Percentiles rank a stretch among this genome's conserved stretches.
phyloP scores from a whole-genome alignment of 2,113 vertebrate genomes.

The Enhydra lutris region DNA sequence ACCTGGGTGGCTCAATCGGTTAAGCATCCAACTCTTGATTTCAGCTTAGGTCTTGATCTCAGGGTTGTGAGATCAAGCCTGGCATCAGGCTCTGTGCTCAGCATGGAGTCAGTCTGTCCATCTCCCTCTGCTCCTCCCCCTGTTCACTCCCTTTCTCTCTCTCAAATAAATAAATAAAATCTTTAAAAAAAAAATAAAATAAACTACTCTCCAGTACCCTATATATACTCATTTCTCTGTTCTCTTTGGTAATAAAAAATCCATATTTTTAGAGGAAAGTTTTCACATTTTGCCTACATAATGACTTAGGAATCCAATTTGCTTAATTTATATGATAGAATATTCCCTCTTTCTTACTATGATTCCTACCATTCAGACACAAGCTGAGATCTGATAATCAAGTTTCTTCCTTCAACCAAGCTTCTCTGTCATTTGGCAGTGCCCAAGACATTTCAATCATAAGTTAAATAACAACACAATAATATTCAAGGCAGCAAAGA shows the following conservation, averaged over 20 bases:
- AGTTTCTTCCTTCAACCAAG: not conserved
- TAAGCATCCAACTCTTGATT: not conserved
- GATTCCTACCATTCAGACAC: not conserved
- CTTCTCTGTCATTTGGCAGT: not conserved
- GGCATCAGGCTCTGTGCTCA: not conserved
- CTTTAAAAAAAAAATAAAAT: not conserved
- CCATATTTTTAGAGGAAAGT: not conserved
- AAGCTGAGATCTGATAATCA: not conserved
- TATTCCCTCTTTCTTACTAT: not conserved
- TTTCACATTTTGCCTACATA: not conserved
- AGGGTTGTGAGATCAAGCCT: not conserved
- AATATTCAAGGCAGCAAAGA: not conserved
- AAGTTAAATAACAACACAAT: constrained; percentile 32
- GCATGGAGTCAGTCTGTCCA: not conserved
- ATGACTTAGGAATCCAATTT: not conserved
- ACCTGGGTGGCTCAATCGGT: not conserved
- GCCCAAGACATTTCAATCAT: not conserved
- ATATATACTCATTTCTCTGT: not conserved
- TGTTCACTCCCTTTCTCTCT: not conserved
- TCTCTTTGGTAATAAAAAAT: constrained; percentile 17
- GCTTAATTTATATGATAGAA: not conserved
- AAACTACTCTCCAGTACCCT: not conserved
- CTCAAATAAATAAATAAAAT: not conserved
- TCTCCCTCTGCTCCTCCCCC: not conserved
- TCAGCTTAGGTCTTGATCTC: not conserved